Evolutionary conservation across 2,113 vertebrate genomes (phyloP).

Genomic region (Periophthalmus modestus): DNA sequence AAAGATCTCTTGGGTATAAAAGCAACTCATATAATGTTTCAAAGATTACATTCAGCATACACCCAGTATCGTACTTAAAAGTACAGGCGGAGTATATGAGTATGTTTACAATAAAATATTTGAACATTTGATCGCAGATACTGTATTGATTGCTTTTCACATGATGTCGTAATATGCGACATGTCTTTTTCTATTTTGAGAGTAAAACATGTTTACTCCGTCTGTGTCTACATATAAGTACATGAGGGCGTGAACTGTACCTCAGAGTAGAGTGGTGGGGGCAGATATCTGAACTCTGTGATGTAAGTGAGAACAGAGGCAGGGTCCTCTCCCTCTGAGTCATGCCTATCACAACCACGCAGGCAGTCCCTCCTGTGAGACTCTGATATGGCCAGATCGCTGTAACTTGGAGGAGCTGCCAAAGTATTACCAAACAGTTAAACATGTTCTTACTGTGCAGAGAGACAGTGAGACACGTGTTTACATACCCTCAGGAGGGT

Average conservation of each 20-base stretch:
- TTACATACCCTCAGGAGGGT: slow-evolving; percentile 89
- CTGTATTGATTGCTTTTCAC: background rate
- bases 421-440: background rate
- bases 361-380: slow-evolving; percentile 86
- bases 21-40: background rate
- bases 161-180: background rate
- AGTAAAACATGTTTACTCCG: background rate
- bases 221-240: slow-evolving; percentile 3
- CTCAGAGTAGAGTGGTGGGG: slow-evolving; percentile 96
- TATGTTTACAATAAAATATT: slow-evolving; percentile 1
- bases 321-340: slow-evolving; percentile 80
- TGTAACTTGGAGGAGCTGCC: slow-evolving; percentile 88
- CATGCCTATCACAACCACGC: slow-evolving; percentile 68
- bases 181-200: background rate
- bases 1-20: background rate
- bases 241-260: slow-evolving; percentile 64
- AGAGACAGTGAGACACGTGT: background rate
- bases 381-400: slow-evolving; percentile 89
- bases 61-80: background rate
- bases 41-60: background rate
- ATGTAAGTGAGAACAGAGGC: slow-evolving; percentile 91
- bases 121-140: background rate
- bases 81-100: background rate
- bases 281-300: slow-evolving; percentile 95
- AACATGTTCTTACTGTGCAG: background rate